phyloP scores from a whole-genome alignment of 2,113 vertebrate genomes.

The Dromiciops gliroides region DNA sequence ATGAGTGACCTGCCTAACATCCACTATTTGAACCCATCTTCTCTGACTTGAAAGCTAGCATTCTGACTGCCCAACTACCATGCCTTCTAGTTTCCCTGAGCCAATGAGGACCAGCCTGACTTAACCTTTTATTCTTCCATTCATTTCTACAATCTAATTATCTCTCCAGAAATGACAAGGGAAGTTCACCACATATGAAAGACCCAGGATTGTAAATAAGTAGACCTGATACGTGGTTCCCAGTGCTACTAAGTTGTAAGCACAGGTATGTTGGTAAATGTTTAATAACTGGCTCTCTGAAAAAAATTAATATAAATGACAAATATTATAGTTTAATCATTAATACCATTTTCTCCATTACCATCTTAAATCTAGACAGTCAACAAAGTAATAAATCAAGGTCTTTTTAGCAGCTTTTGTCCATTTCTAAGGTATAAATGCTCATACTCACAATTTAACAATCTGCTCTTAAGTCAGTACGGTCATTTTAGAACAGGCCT shows the following conservation, averaged over 20 bases:
- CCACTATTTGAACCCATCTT: too few relatives aligned
- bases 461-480: neutral
- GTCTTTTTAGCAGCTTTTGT: neutral
- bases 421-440: neutral
- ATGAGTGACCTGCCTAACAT: neutral
- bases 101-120: too few relatives aligned
- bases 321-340: neutral
- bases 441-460: neutral
- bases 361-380: neutral
- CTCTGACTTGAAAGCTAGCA: too few relatives aligned
- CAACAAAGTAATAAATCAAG: neutral
- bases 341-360: neutral
- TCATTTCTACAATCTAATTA: conserved; percentile 34
- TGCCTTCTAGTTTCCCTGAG: too few relatives aligned
- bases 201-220: neutral
- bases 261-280: neutral
- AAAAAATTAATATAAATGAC: too few relatives aligned
- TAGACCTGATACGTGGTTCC: neutral
- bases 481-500: neutral
- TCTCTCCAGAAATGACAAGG: neutral
- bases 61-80: too few relatives aligned
- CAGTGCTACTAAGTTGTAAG: neutral
- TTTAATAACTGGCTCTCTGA: neutral
- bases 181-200: neutral
- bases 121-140: neutral